Conservation (phyloP, 2,888 invertebrate species). For the Panzeria rudis region DNA sequence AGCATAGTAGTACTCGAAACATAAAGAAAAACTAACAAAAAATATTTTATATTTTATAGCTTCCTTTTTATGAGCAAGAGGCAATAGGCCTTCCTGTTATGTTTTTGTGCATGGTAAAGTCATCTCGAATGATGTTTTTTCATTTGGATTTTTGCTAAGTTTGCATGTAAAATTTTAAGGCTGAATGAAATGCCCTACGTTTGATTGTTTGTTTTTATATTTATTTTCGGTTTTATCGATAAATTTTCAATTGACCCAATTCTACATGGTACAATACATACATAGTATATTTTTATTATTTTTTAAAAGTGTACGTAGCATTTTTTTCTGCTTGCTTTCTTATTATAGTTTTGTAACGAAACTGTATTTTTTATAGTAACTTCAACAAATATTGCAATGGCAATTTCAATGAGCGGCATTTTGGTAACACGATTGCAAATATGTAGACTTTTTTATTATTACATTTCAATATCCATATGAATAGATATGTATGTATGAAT, state of each 20-base stretch:
- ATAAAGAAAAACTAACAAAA: conserved; percentile 23
- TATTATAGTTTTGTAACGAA: conserved; percentile 46
- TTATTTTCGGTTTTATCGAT: conserved; percentile 73
- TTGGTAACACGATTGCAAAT: conserved; percentile 49
- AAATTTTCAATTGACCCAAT: conserved; percentile 76
- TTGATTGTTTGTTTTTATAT: conserved; percentile 44
- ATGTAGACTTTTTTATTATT: conserved; percentile 38
- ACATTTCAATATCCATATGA: conserved; percentile 49
- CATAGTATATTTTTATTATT: conserved; percentile 61
- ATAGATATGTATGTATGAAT: not conserved
- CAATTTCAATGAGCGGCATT: conserved; percentile 55
- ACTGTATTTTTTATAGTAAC: conserved; percentile 28
- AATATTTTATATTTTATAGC: conserved; percentile 65
- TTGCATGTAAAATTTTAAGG: conserved; percentile 59
- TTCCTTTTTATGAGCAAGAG: conserved; percentile 69
- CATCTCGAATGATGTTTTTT: conserved; percentile 48
- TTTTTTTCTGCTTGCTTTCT: conserved; percentile 55
- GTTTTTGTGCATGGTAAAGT: conserved; percentile 65
- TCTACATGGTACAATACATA: conserved; percentile 53
- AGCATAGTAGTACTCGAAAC: conserved; percentile 56
- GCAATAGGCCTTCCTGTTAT: conserved; percentile 69
- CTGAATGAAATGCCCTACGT: conserved; percentile 37
- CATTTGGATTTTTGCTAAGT: conserved; percentile 53
- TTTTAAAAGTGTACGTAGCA: conserved; percentile 36
- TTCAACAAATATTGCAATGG: conserved; percentile 44